Conservation (phyloP, 2,797 vertebrate genomes). For the Labeo calbasu region DNA sequence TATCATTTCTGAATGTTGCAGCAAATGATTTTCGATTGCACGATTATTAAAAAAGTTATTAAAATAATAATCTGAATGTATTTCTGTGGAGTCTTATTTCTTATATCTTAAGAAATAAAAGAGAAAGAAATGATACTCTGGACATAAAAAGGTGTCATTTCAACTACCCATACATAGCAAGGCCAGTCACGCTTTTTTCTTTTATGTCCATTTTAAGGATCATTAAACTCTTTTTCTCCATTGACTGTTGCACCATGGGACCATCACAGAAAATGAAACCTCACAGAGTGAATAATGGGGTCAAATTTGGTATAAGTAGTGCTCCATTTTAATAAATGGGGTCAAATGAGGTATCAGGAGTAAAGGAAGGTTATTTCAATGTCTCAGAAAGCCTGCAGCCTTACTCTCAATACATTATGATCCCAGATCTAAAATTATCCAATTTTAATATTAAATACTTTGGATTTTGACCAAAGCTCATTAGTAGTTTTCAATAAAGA, state of each 20-base stretch:
- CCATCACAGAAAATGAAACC: slow-evolving; percentile 65
- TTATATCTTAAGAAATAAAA: neutral
- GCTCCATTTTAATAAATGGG: slow-evolving; percentile 55
- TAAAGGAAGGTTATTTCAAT: slow-evolving; percentile 78
- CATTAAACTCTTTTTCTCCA: slow-evolving; percentile 24
- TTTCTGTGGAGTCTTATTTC: neutral
- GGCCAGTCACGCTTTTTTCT: neutral
- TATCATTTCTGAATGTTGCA: neutral
- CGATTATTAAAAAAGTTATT: neutral
- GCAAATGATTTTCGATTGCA: neutral
- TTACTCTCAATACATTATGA: slow-evolving; percentile 70
- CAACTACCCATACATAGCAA: neutral
- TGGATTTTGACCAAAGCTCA: slow-evolving; percentile 66
- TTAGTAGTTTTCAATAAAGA: slow-evolving; percentile 63
- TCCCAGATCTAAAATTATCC: slow-evolving; percentile 73
- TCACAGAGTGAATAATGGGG: slow-evolving; percentile 71
- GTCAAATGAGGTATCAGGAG: slow-evolving; percentile 66
- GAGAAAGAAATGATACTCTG: neutral
- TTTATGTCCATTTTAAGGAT: slow-evolving; percentile 15
- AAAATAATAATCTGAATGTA: neutral
- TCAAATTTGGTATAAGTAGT: slow-evolving; percentile 67
- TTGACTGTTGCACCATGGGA: slow-evolving; percentile 1
- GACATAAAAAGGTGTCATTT: neutral
- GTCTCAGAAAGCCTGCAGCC: slow-evolving; percentile 69
- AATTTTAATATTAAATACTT: slow-evolving; percentile 67